Base-by-base conservation (phyloP, 2,113 vertebrate genomes). In the Mugil cephalus region DNA sequence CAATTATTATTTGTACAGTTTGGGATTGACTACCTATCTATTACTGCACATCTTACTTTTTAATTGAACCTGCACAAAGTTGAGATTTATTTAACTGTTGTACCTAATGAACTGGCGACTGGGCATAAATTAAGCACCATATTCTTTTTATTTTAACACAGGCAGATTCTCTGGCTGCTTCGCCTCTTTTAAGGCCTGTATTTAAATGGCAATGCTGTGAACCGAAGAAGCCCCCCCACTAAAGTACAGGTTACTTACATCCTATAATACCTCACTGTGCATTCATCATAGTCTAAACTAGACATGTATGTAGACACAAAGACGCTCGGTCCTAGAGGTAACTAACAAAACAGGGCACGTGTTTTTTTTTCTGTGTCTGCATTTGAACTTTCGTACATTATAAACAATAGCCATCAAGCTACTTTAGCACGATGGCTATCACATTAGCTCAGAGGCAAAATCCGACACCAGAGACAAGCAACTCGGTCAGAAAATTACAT, bases 391-490 rank as follows among this genome's bases (percentile, higher is more conserved):
- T 1, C 24, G 40, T 47, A 15, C 19, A 43, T 17, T 56, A 13
- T 14, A 54, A 69, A 63, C 39, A 70, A 67, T 67, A 52, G 51
- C 38, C 18, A 45, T 17, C 17, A 30, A 35, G 50, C 34, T 67
- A 50, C 13, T 69, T 62, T 62, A 76, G 65, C 69, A 80, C 59
- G 43, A 62, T 30, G 84, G 85, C 86, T 87, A 89, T 79, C 67
- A 21, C 56, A 12, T 68, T 76, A 75, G 76, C 80, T 72, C 10
- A 45, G 6, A 55, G 6, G 50, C 60, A 54, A 12, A 52, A 43
- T 10, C 42, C 53, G 13, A 53, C 34, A 53, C 55, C n/a, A n/a
- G 48, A 77, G 65, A 56, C 62, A 67, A 45, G 13, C 70, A 54
- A 79, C 12, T 36, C 38, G 19, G 59, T 36, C 21, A 42, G 48